These are phyloP conservation scores for Mythimna vitellina DNA, from an alignment of 2,888 invertebrate genomes.

Conservation along the genomic window DNA sequence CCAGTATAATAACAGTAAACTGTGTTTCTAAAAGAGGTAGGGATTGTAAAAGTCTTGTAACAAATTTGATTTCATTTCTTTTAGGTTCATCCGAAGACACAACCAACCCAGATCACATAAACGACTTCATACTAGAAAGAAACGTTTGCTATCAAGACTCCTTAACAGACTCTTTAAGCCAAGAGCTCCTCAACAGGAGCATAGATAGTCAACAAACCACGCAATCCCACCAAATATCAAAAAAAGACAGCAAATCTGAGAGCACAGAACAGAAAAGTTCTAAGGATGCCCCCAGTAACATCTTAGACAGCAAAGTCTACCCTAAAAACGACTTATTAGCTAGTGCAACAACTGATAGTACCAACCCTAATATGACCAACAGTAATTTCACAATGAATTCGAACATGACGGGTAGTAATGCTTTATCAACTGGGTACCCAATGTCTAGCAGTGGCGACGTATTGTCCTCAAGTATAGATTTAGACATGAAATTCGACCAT, in stretches of 20 bases:
- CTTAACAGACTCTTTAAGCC: conserved; percentile 84
- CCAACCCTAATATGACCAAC: conserved; percentile 84
- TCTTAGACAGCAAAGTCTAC: conserved; percentile 81
- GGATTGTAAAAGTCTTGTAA: neutral
- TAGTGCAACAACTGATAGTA: conserved; percentile 84
- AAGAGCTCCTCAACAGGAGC: conserved; percentile 83
- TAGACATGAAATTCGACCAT: conserved; percentile 92
- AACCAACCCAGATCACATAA: conserved; percentile 84
- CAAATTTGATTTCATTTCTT: conserved; percentile 1
- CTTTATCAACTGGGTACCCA: conserved; percentile 82
- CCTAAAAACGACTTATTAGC: conserved; percentile 76
- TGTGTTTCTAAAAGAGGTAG: too few species aligned
- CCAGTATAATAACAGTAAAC: too few species aligned
- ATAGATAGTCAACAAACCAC: conserved; percentile 79
- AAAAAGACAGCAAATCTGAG: conserved; percentile 83
- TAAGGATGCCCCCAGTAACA: conserved; percentile 83
- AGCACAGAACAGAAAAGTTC: conserved; percentile 84
- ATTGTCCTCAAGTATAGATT: conserved; percentile 83
- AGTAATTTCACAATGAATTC: conserved; percentile 87
- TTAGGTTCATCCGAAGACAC: conserved; percentile 85
- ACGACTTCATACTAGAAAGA: conserved; percentile 86
- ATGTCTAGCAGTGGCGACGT: conserved; percentile 85
- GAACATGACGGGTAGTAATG: conserved; percentile 85
- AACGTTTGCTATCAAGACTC: conserved; percentile 89
- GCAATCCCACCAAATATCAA: conserved; percentile 71